Conservation (phyloP, 2,797 vertebrate species). For the Peromyscus eremicus region DNA sequence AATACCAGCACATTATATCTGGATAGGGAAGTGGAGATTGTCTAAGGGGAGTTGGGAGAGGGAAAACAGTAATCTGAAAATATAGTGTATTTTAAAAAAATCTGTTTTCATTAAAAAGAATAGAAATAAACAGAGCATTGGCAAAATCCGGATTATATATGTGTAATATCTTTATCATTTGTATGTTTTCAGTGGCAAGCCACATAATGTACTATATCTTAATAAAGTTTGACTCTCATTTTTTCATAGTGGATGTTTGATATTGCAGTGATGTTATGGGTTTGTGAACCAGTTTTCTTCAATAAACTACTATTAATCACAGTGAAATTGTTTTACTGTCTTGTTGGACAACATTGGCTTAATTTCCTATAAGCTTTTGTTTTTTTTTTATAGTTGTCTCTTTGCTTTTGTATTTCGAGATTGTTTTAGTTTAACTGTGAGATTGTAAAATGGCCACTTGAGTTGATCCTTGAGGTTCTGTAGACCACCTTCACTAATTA, state of each 20-base stretch:
- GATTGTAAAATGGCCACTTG: too few species aligned
- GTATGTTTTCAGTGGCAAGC: background rate
- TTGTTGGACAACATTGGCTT: background rate
- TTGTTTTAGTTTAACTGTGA: background rate
- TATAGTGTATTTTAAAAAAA: background rate
- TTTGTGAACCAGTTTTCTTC: background rate
- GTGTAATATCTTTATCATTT: background rate
- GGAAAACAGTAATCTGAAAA: background rate
- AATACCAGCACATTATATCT: background rate
- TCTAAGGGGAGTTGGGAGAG: background rate
- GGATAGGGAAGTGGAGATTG: background rate
- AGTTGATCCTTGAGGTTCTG: background rate
- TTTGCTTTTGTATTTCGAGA: background rate
- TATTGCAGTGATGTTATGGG: background rate
- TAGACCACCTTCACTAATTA: background rate
- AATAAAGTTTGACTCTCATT: background rate
- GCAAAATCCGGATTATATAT: background rate
- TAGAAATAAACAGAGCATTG: background rate
- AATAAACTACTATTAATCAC: background rate
- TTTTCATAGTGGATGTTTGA: background rate
- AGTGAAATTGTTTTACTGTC: background rate
- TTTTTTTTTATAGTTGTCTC: background rate
- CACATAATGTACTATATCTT: background rate
- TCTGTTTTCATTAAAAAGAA: background rate
- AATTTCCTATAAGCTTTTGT: background rate